These are phyloP conservation scores for Epizoanthus illoricatus DNA, from an alignment of 92 coral and sea anemone genomes.

Conservation along the genomic window DNA sequence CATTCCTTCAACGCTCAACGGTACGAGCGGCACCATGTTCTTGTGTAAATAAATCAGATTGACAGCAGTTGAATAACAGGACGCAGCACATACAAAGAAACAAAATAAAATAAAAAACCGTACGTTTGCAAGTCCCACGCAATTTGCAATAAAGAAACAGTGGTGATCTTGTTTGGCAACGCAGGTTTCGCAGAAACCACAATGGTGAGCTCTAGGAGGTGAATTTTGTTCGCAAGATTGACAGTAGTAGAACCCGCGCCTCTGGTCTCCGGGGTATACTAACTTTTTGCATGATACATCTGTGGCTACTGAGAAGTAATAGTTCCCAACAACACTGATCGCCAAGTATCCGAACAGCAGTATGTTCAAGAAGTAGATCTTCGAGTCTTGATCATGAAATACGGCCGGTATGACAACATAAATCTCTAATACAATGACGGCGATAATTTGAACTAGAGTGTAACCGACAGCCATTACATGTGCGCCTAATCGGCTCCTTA, in stretches of 20 bases:
- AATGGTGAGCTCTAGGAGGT: slow-evolving; percentile 87
- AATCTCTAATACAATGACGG: slow-evolving; percentile 43
- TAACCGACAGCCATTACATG: slow-evolving; percentile 55
- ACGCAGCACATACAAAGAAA: slow-evolving; percentile 51
- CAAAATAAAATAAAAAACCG: slow-evolving; percentile 69
- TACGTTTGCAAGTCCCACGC: slow-evolving; percentile 72
- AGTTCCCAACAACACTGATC: slow-evolving; percentile 58
- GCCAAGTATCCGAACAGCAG: slow-evolving; percentile 46
- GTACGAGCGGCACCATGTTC: slow-evolving; percentile 59
- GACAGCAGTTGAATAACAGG: slow-evolving; percentile 58
- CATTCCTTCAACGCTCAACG: slow-evolving; percentile 72
- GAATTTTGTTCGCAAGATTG: slow-evolving; percentile 84
- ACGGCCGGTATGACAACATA: slow-evolving; percentile 63
- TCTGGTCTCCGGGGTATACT: slow-evolving; percentile 47
- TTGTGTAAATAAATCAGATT: slow-evolving; percentile 63
- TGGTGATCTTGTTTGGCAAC: slow-evolving; percentile 81
- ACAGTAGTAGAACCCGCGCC: slow-evolving; percentile 67
- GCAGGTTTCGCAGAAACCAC: slow-evolving; percentile 68
- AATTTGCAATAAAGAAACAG: slow-evolving; percentile 73
- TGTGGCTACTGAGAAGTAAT: slow-evolving; percentile 56
- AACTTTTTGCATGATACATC: slow-evolving; percentile 65
- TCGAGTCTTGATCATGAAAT: slow-evolving; percentile 42
- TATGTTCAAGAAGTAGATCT: slow-evolving; percentile 43
- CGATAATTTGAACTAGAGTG: slow-evolving; percentile 29
- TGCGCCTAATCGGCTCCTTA: slow-evolving; percentile 37